phyloP scores from a whole-genome alignment of 1,140 invertebrate genomes.

The Drosophila tsacasi region DNA sequence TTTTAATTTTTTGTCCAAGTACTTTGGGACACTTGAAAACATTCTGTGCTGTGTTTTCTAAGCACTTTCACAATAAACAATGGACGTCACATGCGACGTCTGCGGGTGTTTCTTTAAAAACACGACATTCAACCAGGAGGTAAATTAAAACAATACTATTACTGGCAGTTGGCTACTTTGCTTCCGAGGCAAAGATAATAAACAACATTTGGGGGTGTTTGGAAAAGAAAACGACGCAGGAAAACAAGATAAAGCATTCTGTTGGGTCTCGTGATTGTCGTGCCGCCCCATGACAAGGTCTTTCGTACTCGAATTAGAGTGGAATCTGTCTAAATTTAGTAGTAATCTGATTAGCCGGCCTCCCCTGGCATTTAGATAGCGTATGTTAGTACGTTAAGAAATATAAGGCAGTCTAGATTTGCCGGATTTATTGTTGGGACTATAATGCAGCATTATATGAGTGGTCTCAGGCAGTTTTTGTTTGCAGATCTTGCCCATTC shows the following conservation, averaged over 20 bases:
- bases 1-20: background rate
- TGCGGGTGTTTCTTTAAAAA: slow-evolving; percentile 33
- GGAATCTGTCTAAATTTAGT: slow-evolving; percentile 72
- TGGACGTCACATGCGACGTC: slow-evolving; percentile 16
- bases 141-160: slow-evolving; percentile 39
- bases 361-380: slow-evolving; percentile 40
- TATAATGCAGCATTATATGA: slow-evolving; percentile 46
- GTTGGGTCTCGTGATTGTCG: slow-evolving; percentile 73
- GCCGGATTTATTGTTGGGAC: background rate
- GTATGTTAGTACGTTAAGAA: slow-evolving; percentile 12
- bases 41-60: slow-evolving; percentile 9
- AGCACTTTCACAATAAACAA: slow-evolving; percentile 56
- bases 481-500: slow-evolving; percentile 39
- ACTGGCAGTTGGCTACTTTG: slow-evolving; percentile 31
- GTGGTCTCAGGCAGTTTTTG: slow-evolving; percentile 5
- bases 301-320: slow-evolving; percentile 16
- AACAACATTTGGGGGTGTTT: slow-evolving; percentile 48
- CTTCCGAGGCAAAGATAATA: slow-evolving; percentile 53
- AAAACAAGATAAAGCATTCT: slow-evolving; percentile 37
- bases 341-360: slow-evolving; percentile 53
- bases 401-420: slow-evolving; percentile 15
- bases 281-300: slow-evolving; percentile 43
- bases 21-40: slow-evolving; percentile 26
- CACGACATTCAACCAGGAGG: slow-evolving; percentile 16
- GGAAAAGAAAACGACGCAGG: slow-evolving; percentile 41